A percentile compares a stretch with the other conserved stretches of the same genome.
These are phyloP conservation scores for Abscondita cerata DNA, from an alignment of 2,888 invertebrate genomes.

Conservation along the genomic window DNA sequence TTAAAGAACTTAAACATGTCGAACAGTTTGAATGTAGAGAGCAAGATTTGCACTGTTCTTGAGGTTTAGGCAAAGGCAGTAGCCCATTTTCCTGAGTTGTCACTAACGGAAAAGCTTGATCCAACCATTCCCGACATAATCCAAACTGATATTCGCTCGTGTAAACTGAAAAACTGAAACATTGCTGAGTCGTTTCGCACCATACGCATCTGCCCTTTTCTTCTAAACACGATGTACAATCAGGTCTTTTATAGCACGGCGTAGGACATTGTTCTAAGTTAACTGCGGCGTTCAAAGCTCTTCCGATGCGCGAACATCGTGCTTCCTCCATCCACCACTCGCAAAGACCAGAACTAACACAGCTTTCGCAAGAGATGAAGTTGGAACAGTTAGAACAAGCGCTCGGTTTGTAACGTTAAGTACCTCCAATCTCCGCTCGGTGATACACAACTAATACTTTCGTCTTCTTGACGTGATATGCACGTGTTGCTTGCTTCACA, in stretches of 20 bases:
- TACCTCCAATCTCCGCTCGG: conserved; percentile 74
- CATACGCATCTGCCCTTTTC: conserved; percentile 90
- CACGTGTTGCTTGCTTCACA: conserved; percentile 80
- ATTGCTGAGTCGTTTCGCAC: conserved; percentile 92
- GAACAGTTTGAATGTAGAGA: conserved; percentile 77
- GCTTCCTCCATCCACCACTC: conserved; percentile 95
- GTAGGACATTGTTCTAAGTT: conserved; percentile 74
- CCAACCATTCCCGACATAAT: conserved; percentile 91
- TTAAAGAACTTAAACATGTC: conserved; percentile 80
- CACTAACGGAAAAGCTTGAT: conserved; percentile 70
- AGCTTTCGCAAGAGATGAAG: conserved; percentile 86
- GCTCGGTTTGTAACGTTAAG: conserved; percentile 79
- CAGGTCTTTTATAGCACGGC: conserved; percentile 78
- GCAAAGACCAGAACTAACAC: conserved; percentile 73
- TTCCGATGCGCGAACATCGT: conserved; percentile 81
- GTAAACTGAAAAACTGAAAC: conserved; percentile 95
- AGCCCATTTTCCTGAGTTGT: conserved; percentile 51
- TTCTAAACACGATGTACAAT: conserved; percentile 84
- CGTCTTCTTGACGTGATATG: conserved; percentile 71
- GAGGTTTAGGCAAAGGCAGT: conserved; percentile 49
- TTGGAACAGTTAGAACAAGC: conserved; percentile 90
- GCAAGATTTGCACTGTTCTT: conserved; percentile 83
- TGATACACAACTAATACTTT: conserved; percentile 65
- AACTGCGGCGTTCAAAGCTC: conserved; percentile 71
- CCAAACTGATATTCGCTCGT: conserved; percentile 95